Evolutionary conservation across 2,797 vertebrate genomes (phyloP).

Genomic region (Pristis pectinata): DNA sequence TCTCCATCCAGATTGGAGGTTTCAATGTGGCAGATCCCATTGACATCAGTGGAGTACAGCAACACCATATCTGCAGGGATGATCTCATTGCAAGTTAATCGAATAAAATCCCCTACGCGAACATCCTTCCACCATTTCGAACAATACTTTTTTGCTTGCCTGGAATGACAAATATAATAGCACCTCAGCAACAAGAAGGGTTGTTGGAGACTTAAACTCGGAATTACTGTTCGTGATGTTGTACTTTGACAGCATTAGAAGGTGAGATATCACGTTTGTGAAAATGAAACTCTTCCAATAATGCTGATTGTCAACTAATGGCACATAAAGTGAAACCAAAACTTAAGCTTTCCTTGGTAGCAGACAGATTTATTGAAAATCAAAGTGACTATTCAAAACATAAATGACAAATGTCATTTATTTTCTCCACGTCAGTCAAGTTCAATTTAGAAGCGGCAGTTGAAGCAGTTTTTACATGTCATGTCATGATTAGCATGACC

Average conservation of each 20-base stretch:
- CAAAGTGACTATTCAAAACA: not conserved
- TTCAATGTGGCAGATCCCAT: conserved; percentile 85
- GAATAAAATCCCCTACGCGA: conserved; percentile 80
- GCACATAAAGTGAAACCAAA: not conserved
- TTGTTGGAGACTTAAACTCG: not conserved
- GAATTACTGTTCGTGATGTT: not conserved
- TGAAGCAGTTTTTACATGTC: not conserved
- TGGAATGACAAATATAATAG: conserved; percentile 46
- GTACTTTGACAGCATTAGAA: not conserved
- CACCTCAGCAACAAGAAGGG: not conserved
- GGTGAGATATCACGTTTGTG: not conserved
- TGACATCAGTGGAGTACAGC: conserved; percentile 77
- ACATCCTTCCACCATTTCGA: conserved; percentile 79
- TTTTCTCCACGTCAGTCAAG: not conserved
- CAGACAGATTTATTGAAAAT: not conserved
- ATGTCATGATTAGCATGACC: not conserved
- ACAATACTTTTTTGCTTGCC: conserved; percentile 68
- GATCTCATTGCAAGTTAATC: conserved; percentile 83
- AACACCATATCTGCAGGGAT: conserved; percentile 87
- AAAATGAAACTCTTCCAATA: not conserved
- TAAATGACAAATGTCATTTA: not conserved
- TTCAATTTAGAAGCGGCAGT: not conserved
- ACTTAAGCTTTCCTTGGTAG: not conserved
- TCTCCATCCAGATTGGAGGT: conserved; percentile 88
- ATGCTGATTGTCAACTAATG: no score